Percentiles rank a stretch among this genome's conserved stretches.
These are phyloP conservation scores for Pseudomyrmex dendroicus DNA, from an alignment of 1,140 invertebrate species.

Conservation along the genomic window DNA sequence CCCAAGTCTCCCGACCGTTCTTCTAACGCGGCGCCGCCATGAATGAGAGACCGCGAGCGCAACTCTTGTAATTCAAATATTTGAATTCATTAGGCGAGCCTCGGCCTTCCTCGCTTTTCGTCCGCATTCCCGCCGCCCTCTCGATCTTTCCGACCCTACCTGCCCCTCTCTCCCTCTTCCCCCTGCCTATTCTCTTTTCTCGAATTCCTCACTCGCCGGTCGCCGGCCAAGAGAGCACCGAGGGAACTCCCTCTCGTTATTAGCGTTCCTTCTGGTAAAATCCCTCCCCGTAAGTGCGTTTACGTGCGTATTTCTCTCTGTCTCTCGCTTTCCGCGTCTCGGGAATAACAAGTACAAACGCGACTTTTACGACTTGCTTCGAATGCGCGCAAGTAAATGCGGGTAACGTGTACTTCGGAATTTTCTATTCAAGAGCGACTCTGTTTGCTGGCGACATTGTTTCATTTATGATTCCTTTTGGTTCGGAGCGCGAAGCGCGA, in stretches of 20 bases:
- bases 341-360: slow-evolving; percentile 69
- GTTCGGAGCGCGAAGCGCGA: slow-evolving; percentile 9
- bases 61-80: slow-evolving; percentile 80
- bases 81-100: slow-evolving; percentile 77
- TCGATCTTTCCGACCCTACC: neutral
- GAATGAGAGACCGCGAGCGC: slow-evolving; percentile 69
- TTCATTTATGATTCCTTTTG: slow-evolving; percentile 28
- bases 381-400: neutral
- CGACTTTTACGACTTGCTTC: slow-evolving; percentile 63
- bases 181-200: neutral
- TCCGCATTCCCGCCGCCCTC: slow-evolving; percentile 27
- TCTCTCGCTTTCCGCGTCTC: slow-evolving; percentile 60
- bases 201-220: slow-evolving; percentile 35
- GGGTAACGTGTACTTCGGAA: slow-evolving; percentile 47
- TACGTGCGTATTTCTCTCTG: slow-evolving; percentile 59
- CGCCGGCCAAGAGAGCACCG: neutral
- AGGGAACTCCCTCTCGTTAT: slow-evolving; percentile 60
- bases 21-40: slow-evolving; percentile 74
- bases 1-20: slow-evolving; percentile 57
- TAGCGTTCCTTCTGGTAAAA: slow-evolving; percentile 59
- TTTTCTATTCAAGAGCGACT: slow-evolving; percentile 39
- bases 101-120: slow-evolving; percentile 34
- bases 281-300: slow-evolving; percentile 66
- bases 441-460: slow-evolving; percentile 14
- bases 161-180: neutral